phyloP scores from a whole-genome alignment of 2,113 vertebrate species.

The Sinocyclocheilus maitianheensis region DNA sequence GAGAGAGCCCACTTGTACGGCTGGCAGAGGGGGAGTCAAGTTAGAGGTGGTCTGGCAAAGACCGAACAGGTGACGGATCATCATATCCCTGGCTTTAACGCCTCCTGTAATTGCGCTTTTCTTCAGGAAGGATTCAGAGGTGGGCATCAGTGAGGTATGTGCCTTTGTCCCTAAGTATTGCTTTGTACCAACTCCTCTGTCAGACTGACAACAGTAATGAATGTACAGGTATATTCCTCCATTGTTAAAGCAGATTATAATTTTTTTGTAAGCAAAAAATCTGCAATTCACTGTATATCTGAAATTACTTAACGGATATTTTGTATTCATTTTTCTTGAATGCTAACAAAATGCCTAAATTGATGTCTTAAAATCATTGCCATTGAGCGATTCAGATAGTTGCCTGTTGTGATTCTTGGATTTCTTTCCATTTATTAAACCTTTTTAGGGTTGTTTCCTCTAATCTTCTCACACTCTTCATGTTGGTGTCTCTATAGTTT shows the following conservation, averaged over 20 bases:
- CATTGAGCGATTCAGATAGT: not conserved
- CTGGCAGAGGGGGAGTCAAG: conserved; percentile 44
- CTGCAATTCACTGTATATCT: not conserved
- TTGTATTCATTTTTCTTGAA: not conserved
- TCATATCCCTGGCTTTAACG: not conserved
- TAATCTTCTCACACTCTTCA: not conserved
- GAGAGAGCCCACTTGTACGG: conserved; percentile 54
- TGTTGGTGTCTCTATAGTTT: not conserved
- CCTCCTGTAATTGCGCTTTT: not conserved
- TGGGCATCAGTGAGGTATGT: conserved; percentile 21
- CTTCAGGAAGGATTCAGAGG: not conserved
- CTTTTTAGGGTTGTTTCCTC: not conserved
- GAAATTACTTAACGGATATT: not conserved
- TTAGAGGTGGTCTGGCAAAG: conserved; percentile 22
- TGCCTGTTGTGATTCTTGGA: not conserved
- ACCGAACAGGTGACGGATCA: conserved; percentile 33
- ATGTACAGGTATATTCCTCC: conserved; percentile 5
- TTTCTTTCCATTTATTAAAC: not conserved
- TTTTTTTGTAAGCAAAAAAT: not conserved
- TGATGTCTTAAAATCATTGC: not conserved
- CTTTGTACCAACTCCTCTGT: not conserved
- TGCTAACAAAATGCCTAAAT: not conserved
- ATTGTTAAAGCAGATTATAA: not conserved
- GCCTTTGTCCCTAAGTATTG: conserved; percentile 4
- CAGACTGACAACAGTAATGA: not conserved